These are phyloP conservation scores for Tinea pellionella DNA, from an alignment of 2,888 invertebrate species.

Conservation along the genomic window DNA sequence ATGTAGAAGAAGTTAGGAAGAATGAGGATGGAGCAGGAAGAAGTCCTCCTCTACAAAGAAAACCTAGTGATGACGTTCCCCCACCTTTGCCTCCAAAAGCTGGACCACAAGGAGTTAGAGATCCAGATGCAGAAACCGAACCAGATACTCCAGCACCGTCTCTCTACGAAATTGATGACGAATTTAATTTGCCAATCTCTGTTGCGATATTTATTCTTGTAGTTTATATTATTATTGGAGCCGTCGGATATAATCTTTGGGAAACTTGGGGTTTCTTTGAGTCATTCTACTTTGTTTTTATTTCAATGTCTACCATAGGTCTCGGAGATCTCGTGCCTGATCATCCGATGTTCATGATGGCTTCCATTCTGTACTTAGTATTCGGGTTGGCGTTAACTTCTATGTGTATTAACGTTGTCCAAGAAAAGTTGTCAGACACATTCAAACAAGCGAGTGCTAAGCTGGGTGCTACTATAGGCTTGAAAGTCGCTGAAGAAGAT, in stretches of 20 bases:
- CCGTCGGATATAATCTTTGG: slow-evolving; percentile 80
- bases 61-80: slow-evolving; percentile 47
- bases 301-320: slow-evolving; percentile 97
- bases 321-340: slow-evolving; percentile 92
- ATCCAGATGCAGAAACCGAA: slow-evolving; percentile 60
- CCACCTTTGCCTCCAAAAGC: slow-evolving; percentile 58
- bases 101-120: slow-evolving; percentile 28
- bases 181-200: slow-evolving; percentile 94
- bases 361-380: slow-evolving; percentile 91
- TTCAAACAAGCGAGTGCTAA: slow-evolving; percentile 88
- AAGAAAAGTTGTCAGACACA: slow-evolving; percentile 82
- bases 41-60: slow-evolving; percentile 37
- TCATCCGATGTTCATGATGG: slow-evolving; percentile 90
- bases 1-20: slow-evolving; percentile 41
- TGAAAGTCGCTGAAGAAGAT: slow-evolving; percentile 78
- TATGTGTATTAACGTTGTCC: slow-evolving; percentile 97
- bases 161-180: slow-evolving; percentile 86
- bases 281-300: slow-evolving; percentile 96
- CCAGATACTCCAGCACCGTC: slow-evolving; percentile 84
- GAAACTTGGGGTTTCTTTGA: slow-evolving; percentile 93
- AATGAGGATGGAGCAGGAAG: slow-evolving; percentile 20
- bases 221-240: slow-evolving; percentile 88
- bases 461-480: slow-evolving; percentile 85
- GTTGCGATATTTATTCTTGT: slow-evolving; percentile 87
- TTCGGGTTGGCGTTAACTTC: slow-evolving; percentile 95